A percentile compares a stretch with the other conserved stretches of the same genome.
Conservation (phyloP, 2,888 invertebrate genomes). For the Drosophila infuscata region DNA sequence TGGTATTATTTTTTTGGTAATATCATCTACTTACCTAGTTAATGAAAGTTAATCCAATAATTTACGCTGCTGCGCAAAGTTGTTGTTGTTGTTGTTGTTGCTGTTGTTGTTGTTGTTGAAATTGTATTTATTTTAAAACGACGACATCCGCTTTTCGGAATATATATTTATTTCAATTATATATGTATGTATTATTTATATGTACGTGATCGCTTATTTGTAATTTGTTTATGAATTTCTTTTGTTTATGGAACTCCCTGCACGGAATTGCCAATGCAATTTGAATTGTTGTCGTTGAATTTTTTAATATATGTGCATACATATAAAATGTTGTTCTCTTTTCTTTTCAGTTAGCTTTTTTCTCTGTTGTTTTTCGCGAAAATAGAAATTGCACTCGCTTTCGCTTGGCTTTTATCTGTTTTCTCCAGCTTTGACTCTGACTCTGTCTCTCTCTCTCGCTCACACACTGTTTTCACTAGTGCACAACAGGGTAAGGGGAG, state of each 20-base stretch:
- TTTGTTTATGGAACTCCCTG: conserved; percentile 60
- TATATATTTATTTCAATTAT: conserved; percentile 15
- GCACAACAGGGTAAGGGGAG: not conserved
- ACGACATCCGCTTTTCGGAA: conserved; percentile 45
- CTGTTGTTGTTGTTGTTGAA: not conserved
- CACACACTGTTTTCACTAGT: conserved; percentile 32
- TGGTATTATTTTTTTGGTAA: not conserved
- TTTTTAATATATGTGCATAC: conserved; percentile 14
- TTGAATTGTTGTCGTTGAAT: conserved; percentile 23
- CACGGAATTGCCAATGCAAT: conserved; percentile 48
- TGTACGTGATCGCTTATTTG: conserved; percentile 30
- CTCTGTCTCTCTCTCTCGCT: conserved; percentile 8
- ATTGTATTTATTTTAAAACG: conserved; percentile 8
- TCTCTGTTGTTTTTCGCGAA: conserved; percentile 37
- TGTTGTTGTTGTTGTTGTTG: conserved; percentile 6
- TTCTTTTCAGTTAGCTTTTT: conserved; percentile 10
- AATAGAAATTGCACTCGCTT: conserved; percentile 71
- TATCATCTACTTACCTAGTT: conserved; percentile 56
- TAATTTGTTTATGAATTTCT: conserved; percentile 54
- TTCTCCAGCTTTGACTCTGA: conserved; percentile 31
- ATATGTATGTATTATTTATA: conserved; percentile 8
- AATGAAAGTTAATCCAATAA: conserved; percentile 42
- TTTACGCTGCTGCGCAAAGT: conserved; percentile 6
- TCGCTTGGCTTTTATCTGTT: conserved; percentile 38
- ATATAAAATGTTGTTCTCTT: conserved; percentile 13